Percentiles rank a stretch among this genome's conserved stretches.
Conservation (phyloP, 2,797 vertebrate genomes). For the Microcaecilia unicolor region DNA sequence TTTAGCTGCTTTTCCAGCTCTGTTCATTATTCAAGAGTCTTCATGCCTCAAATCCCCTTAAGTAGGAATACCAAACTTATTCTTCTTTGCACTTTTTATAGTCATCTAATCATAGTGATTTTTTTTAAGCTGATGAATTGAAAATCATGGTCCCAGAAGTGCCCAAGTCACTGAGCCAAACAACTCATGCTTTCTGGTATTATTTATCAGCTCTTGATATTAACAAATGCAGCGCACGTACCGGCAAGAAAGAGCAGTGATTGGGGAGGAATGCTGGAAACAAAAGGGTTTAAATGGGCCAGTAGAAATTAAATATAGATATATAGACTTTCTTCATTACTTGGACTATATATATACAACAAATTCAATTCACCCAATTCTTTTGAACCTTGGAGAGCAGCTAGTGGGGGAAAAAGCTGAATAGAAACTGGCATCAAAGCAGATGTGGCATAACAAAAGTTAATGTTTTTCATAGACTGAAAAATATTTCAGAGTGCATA, state of each 20-base stretch:
- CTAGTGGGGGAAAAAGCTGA: too few relatives aligned
- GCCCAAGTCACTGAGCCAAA: conserved; percentile 7
- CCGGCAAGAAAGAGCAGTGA: neutral
- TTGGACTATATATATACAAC: too few relatives aligned
- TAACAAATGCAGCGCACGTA: neutral
- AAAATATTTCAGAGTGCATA: too few relatives aligned
- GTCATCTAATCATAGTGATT: conserved; percentile 8
- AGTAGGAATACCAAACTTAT: conserved; percentile 8
- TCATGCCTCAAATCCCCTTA: conserved; percentile 6
- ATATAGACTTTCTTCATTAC: too few relatives aligned
- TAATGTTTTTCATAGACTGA: too few relatives aligned
- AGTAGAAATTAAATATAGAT: neutral
- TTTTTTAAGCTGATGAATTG: conserved; percentile 24
- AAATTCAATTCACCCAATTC: too few relatives aligned
- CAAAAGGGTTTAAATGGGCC: neutral
- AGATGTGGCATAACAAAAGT: too few relatives aligned
- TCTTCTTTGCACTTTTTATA: conserved; percentile 22
- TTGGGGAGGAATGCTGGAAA: neutral
- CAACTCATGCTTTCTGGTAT: conserved; percentile 6
- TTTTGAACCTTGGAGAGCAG: too few relatives aligned
- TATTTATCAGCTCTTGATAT: conserved; percentile 14
- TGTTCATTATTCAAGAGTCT: conserved; percentile 15
- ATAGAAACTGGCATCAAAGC: too few relatives aligned
- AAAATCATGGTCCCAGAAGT: conserved; percentile 9
- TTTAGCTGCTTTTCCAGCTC: conserved; percentile 3